Evolutionary conservation across 23 tunicate genomes (phyloP).

Genomic region (Styela clava): DNA sequence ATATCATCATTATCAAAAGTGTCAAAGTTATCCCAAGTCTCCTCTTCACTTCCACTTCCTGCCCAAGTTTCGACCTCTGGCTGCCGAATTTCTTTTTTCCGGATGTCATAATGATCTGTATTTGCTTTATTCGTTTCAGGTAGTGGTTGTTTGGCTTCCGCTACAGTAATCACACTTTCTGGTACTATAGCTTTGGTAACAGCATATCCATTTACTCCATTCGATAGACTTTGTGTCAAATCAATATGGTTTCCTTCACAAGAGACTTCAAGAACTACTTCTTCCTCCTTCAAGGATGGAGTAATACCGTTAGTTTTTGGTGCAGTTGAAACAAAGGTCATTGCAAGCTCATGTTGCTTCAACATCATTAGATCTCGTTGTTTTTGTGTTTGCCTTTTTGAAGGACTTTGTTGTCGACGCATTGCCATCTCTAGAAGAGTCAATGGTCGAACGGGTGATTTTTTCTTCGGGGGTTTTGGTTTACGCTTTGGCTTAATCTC

Average conservation of each 20-base stretch:
- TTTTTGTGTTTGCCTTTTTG: constrained; percentile 3
- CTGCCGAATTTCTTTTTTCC: neutral
- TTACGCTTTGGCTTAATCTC: constrained; percentile 53
- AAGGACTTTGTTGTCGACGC: constrained; percentile 18
- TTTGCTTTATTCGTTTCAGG: neutral
- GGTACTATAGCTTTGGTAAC: constrained; percentile 12
- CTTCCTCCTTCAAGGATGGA: neutral
- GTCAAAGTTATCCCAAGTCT: constrained; percentile 37
- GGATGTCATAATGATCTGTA: neutral
- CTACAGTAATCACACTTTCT: neutral
- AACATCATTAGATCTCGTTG: constrained; percentile 15
- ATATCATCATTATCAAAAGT: constrained; percentile 15
- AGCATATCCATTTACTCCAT: neutral
- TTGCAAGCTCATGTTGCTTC: constrained; percentile 36
- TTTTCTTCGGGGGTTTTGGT: constrained; percentile 2
- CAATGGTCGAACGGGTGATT: constrained; percentile 16
- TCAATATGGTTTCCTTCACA: neutral
- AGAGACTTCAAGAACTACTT: neutral
- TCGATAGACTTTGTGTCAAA: neutral
- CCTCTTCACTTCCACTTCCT: constrained; percentile 52
- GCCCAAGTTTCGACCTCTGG: constrained; percentile 89
- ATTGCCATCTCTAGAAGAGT: constrained; percentile 71
- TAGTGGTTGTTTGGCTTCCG: neutral
- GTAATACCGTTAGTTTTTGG: constrained; percentile 5
- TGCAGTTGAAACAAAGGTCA: neutral